Base-by-base conservation (phyloP, 2,797 vertebrate species). In the Spea hammondii region DNA sequence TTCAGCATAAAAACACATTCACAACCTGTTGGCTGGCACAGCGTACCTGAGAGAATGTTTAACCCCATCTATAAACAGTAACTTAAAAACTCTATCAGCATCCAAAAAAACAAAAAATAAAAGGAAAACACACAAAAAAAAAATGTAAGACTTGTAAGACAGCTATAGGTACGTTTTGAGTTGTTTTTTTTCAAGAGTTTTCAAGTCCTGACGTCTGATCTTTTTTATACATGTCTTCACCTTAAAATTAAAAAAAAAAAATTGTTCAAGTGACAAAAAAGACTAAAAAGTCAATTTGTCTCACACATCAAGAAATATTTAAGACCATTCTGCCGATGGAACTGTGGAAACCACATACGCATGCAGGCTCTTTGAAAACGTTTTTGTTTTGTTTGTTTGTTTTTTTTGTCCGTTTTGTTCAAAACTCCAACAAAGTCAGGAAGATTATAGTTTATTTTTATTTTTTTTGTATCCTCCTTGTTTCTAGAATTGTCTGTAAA, bases 11-110 rank as follows among this genome's bases (percentile, higher is more conserved):
- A 97, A 97, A 98, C 97, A 93, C 93, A 99, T 99, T 99, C 98
- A 98, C 95, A 95, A 96, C 96, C 95, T 98, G 96, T 98, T 97
- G 95, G 95, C 96, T 96, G 94, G 94, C 95, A 96, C 96, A 95
- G 95, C 95, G 96, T 98, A 99, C 98, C 98, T 99, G 98, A 99
- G 96, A 99, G 94, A 96, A 95, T 94, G 94, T 92, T 94, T 86
- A 93, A 92, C 94, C 94, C 95, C 95, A 93, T 96, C 93, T 93
- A 95, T 91, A 84, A 97, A 96, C 94, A 96, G 94, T 95, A 95
- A 96, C 93, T 92, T 92, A 94, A 95, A 66, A 93, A 91, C 91
- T 93, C 93, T 92, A 94, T 94, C 94, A 94, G 92, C 92, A 95
- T 93, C 91, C 93, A 93, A 93, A 94, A 85, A 93, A 92, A 32